Percentiles rank a stretch among this genome's conserved stretches.
phyloP scores from a whole-genome alignment of 2,888 invertebrate species.

The Rugalucina vietnamica region DNA sequence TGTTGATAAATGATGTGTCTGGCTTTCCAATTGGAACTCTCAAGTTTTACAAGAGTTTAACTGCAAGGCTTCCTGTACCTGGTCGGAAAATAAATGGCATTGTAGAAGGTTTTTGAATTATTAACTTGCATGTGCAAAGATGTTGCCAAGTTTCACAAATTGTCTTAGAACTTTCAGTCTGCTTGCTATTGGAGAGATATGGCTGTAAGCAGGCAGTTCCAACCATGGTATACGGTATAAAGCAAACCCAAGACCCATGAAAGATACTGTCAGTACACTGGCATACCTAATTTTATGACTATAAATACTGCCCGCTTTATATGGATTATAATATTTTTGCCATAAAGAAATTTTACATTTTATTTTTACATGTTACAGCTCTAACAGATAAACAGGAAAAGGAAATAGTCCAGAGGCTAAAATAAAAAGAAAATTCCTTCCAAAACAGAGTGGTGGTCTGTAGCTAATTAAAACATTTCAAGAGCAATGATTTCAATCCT shows the following conservation, averaged over 20 bases:
- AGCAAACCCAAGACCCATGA: too few species aligned
- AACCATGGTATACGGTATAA: too few species aligned
- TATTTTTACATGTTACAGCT: too few species aligned
- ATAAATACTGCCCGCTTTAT: too few species aligned
- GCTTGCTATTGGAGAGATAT: too few species aligned
- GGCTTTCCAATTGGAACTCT: background rate
- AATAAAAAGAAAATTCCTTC: background rate
- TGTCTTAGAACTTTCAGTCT: too few species aligned
- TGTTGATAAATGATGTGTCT: background rate
- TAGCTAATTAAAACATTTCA: background rate
- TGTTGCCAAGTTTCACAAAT: background rate
- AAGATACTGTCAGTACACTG: too few species aligned
- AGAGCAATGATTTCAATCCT: background rate
- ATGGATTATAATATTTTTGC: too few species aligned
- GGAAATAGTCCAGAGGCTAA: background rate
- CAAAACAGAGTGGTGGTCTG: background rate
- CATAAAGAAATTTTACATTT: too few species aligned
- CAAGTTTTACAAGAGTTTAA: background rate
- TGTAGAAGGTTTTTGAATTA: background rate
- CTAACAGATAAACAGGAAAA: background rate
- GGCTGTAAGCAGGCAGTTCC: too few species aligned
- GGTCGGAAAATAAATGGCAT: background rate
- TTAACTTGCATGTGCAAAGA: background rate
- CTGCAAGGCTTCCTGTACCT: background rate
- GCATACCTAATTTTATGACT: too few species aligned